Conservation (phyloP, 2,888 invertebrate species). For the Nesidiocoris tenuis region DNA sequence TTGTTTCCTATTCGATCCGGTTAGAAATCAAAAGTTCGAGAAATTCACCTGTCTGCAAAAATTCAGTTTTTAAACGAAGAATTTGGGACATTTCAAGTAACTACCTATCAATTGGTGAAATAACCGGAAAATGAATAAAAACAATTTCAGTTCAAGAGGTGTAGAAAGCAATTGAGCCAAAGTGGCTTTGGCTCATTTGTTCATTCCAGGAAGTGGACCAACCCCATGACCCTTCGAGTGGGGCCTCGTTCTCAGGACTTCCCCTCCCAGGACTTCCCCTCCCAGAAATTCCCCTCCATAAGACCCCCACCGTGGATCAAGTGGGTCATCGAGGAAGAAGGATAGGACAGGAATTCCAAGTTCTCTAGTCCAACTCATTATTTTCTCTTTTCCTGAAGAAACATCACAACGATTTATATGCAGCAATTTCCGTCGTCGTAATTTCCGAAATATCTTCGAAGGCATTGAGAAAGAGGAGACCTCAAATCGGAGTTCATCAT, state of each 20-base stretch:
- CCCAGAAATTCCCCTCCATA: slow-evolving; percentile 14
- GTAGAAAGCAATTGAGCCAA: slow-evolving; percentile 12
- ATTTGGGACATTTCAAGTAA: too few relatives aligned
- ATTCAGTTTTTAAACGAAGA: too few relatives aligned
- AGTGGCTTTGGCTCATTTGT: slow-evolving; percentile 22
- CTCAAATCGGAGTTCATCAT: background rate
- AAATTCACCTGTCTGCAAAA: too few relatives aligned
- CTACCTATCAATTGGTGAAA: too few relatives aligned
- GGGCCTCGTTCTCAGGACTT: slow-evolving; percentile 26
- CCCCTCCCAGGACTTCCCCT: slow-evolving; percentile 3
- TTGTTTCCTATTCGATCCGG: too few relatives aligned
- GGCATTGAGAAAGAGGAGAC: background rate
- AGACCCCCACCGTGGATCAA: background rate
- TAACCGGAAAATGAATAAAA: background rate
- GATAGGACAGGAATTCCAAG: background rate
- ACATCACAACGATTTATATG: background rate
- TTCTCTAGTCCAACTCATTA: slow-evolving; percentile 11
- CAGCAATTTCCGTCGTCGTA: background rate
- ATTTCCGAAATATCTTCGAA: too few relatives aligned
- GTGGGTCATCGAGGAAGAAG: slow-evolving; percentile 28
- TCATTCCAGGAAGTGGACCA: slow-evolving; percentile 36
- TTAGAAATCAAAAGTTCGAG: too few relatives aligned
- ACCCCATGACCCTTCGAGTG: slow-evolving; percentile 32
- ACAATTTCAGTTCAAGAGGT: background rate
- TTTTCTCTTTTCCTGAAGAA: background rate